Conservation (phyloP, 35 echinoderm and acorn worm genomes). For the Lytechinus variegatus region DNA sequence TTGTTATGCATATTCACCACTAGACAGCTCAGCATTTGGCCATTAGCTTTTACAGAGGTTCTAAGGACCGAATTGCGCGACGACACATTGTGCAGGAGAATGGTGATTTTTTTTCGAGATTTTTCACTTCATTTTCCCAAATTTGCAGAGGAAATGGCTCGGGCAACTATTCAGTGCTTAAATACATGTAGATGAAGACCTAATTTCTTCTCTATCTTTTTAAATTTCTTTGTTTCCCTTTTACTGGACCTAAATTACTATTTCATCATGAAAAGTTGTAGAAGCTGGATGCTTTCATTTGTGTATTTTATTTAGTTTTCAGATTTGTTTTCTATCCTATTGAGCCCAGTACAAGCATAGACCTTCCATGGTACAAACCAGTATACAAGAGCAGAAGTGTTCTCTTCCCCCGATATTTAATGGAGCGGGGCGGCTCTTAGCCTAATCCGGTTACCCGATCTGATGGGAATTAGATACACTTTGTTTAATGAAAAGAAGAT, state of each 20-base stretch:
- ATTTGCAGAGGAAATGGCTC: too few relatives aligned
- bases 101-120: too few relatives aligned
- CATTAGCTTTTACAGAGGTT: too few relatives aligned
- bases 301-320: not conserved
- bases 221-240: too few relatives aligned
- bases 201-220: too few relatives aligned
- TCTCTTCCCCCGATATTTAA: not conserved
- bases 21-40: too few relatives aligned
- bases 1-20: too few relatives aligned
- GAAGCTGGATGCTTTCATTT: not conserved
- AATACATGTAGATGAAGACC: too few relatives aligned
- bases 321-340: not conserved
- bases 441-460: conserved; percentile 21
- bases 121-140: too few relatives aligned
- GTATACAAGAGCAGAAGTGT: not conserved
- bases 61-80: too few relatives aligned
- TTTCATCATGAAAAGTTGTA: not conserved
- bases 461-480: conserved; percentile 1
- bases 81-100: too few relatives aligned
- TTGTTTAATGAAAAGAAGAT: not conserved
- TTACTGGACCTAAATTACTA: not conserved
- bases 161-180: too few relatives aligned
- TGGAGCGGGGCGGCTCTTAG: not conserved
- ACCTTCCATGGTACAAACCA: not conserved
- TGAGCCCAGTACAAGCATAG: not conserved